Evolutionary conservation across 1,140 invertebrate species (phyloP), one percentile per base, ranked within the genome.

Genomic region (Mactra quadrangularis): DNA sequence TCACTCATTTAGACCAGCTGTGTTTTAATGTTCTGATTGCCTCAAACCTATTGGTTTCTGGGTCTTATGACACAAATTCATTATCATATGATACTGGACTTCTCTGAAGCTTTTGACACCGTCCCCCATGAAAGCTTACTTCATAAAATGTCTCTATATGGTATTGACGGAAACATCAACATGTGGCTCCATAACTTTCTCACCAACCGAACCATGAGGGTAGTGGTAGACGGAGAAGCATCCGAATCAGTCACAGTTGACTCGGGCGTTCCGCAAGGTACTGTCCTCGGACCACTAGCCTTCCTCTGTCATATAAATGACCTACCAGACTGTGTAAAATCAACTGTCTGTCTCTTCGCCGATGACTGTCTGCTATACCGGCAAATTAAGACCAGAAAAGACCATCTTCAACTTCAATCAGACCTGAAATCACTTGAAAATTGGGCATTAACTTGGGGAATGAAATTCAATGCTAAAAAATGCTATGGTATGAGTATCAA

Each of bases 231-330:
- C 25, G 72, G 57, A 13, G 53, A 59, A 31, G 11, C 25, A 9
- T 78, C 82, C 11, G 19, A 31, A 17, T 38, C 19, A 47, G 50
- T 62, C 6, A 45, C 15, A 11, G 79, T 85, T 11, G 33, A 35
- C 13, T 76, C 68, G 7, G 55, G 84, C 2, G 81, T 87, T 19
- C 71, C 81, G 77, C 55, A n/a, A n/a, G n/a, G n/a, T n/a, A n/a
- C n/a, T n/a, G n/a, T n/a, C n/a, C n/a, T n/a, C n/a, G n/a, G n/a
- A n/a, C n/a, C n/a, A n/a, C n/a, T n/a, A n/a, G n/a, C n/a, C n/a
- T n/a, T n/a, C n/a, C n/a, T n/a, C n/a, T n/a, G n/a, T n/a, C n/a
- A n/a, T n/a, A 85, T 77, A 15, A 83, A 79, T 45, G 86, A 87
- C 60, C 29, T 82, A 1, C 35, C 38, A 7, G 38, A 75, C 0